Percentiles rank a stretch among this genome's conserved stretches.
phyloP scores from a whole-genome alignment of 92 coral and sea anemone genomes.

The Hydrozoanthus gracilis region DNA sequence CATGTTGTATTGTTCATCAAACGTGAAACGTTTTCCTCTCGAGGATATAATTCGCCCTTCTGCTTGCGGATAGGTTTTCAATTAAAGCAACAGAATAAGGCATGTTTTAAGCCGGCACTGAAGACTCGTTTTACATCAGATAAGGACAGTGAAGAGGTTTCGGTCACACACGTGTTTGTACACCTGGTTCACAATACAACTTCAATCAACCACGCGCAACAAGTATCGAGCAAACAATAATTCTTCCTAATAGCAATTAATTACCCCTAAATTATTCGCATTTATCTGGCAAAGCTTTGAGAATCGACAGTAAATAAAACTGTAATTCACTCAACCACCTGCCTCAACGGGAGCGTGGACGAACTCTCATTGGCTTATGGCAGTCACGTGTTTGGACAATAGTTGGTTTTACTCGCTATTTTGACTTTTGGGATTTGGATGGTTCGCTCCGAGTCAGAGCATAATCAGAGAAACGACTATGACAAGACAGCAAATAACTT shows the following conservation, averaged over 20 bases:
- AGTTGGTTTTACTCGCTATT: constrained; percentile 69
- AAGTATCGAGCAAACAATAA: constrained; percentile 77
- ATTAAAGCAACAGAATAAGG: not conserved
- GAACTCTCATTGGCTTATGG: constrained; percentile 59
- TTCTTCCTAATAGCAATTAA: constrained; percentile 82
- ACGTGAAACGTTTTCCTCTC: not conserved
- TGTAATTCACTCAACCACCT: constrained; percentile 75
- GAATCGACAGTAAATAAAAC: constrained; percentile 72
- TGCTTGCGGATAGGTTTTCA: not conserved
- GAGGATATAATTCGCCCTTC: not conserved
- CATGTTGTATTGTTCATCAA: not conserved
- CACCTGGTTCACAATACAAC: constrained; percentile 89
- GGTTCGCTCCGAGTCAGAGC: constrained; percentile 83
- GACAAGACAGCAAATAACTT: constrained; percentile 65
- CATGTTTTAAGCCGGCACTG: constrained; percentile 10
- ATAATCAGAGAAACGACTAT: constrained; percentile 72
- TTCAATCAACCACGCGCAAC: constrained; percentile 85
- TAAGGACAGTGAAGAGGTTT: constrained; percentile 25
- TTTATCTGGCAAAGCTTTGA: constrained; percentile 62
- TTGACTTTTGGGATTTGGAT: constrained; percentile 85
- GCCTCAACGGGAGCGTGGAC: constrained; percentile 57
- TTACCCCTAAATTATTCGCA: constrained; percentile 84
- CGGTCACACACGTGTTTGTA: constrained; percentile 69
- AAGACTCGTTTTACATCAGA: constrained; percentile 26
- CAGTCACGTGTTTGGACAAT: constrained; percentile 78